Percentiles rank a stretch among this genome's conserved stretches.
Evolutionary conservation across 2,113 vertebrate genomes (phyloP).

Genomic region (Harpagus bidentatus): DNA sequence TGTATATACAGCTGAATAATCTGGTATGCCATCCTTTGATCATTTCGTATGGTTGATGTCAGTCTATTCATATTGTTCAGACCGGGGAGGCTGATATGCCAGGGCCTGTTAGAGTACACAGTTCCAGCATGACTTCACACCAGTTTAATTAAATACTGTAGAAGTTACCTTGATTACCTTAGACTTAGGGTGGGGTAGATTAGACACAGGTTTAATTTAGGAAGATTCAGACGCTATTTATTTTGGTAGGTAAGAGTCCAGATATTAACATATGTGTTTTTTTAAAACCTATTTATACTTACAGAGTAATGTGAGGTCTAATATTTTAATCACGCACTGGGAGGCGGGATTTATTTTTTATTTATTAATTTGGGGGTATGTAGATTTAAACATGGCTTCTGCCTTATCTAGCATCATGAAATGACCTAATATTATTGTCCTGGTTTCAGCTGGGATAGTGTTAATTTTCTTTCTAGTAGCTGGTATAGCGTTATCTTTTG

Average conservation of each 20-base stretch:
- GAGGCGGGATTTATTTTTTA: neutral
- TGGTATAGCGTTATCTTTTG: too few relatives aligned
- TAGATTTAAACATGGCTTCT: neutral
- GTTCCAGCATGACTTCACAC: neutral
- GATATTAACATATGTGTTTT: accelerated
- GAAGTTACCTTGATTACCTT: neutral
- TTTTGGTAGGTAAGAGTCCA: neutral
- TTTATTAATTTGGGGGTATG: neutral
- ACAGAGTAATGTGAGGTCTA: neutral
- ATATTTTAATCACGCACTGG: neutral
- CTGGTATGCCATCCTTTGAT: neutral
- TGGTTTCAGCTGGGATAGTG: too few relatives aligned
- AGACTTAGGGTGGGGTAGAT: neutral
- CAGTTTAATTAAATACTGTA: neutral
- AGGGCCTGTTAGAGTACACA: neutral
- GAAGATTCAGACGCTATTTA: neutral
- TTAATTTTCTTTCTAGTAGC: too few relatives aligned
- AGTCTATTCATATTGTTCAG: neutral
- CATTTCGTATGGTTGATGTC: neutral
- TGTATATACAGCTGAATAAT: neutral
- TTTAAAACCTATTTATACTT: neutral
- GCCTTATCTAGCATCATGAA: neutral
- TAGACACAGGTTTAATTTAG: neutral
- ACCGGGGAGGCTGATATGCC: neutral
- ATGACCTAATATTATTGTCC: neutral